These are phyloP conservation scores for Lagria hirta DNA, from an alignment of 2,888 invertebrate species.

Conservation along the genomic window DNA sequence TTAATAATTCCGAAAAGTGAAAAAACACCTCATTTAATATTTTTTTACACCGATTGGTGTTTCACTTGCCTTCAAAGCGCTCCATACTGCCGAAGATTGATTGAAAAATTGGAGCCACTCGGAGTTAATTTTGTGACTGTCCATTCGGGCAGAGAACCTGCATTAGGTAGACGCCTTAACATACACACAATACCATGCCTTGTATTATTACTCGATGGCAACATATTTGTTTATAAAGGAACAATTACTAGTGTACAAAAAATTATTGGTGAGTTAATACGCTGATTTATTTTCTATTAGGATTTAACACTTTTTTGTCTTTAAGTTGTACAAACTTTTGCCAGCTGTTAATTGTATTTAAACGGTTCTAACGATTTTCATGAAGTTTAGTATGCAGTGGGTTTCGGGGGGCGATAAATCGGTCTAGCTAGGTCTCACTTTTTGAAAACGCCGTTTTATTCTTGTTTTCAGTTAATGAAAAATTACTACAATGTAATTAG, in stretches of 20 bases:
- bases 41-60: constrained; percentile 95
- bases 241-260: constrained; percentile 76
- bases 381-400: no score
- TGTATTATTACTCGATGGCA: constrained; percentile 79
- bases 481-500: no score
- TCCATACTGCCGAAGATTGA: constrained; percentile 79
- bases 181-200: constrained; percentile 81
- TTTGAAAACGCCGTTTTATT: no score
- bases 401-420: no score
- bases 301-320: no score
- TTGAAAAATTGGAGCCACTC: constrained; percentile 81
- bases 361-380: no score
- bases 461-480: no score
- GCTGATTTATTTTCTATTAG: no score
- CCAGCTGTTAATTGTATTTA: no score
- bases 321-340: constrained; percentile 9
- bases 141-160: constrained; percentile 81
- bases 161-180: constrained; percentile 75
- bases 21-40: constrained; percentile 78
- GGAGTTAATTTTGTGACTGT: constrained; percentile 82
- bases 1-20: constrained; percentile 81
- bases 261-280: constrained; percentile 83
- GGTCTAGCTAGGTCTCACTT: no score
- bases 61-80: constrained; percentile 89
- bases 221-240: constrained; percentile 81